Conservation (phyloP, 2,888 invertebrate genomes). For the Campoplex capitator region DNA sequence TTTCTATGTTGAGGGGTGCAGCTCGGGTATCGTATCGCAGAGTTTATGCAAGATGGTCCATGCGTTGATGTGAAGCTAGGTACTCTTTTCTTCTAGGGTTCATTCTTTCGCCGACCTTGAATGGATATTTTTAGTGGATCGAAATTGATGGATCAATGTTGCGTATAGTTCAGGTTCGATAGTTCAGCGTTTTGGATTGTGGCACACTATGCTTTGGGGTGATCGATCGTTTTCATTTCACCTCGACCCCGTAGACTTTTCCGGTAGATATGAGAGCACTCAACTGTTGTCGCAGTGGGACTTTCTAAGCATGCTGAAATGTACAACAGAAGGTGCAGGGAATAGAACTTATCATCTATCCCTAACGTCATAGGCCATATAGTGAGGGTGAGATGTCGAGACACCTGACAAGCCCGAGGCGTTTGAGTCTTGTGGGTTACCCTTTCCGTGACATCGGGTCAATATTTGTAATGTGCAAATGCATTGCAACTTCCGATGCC, state of each 20-base stretch:
- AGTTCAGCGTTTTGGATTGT: constrained; percentile 13
- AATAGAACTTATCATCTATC: constrained; percentile 22
- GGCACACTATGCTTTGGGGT: constrained; percentile 49
- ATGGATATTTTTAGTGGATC: constrained; percentile 32
- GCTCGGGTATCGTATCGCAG: background rate
- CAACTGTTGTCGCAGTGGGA: background rate
- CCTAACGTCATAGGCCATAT: constrained; percentile 14
- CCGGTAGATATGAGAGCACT: constrained; percentile 60
- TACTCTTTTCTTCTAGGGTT: background rate
- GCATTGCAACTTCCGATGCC: constrained; percentile 66
- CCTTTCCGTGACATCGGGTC: constrained; percentile 51
- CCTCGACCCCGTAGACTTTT: constrained; percentile 48
- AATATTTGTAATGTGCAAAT: constrained; percentile 73
- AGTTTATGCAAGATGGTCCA: constrained; percentile 1
- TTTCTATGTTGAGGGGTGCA: constrained; percentile 43
- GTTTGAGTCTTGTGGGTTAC: constrained; percentile 57
- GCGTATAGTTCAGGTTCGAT: constrained; percentile 12
- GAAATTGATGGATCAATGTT: constrained; percentile 10
- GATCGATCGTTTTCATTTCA: constrained; percentile 66
- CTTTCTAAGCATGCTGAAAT: constrained; percentile 25
- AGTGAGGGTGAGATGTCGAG: constrained; percentile 41
- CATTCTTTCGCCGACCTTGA: background rate
- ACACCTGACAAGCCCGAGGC: constrained; percentile 65
- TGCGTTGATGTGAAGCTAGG: constrained; percentile 25
- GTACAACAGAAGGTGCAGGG: background rate